Evolutionary conservation across 2,888 invertebrate species (phyloP), one percentile per base, ranked within the genome.

Genomic region (Sphecodes monilicornis): DNA sequence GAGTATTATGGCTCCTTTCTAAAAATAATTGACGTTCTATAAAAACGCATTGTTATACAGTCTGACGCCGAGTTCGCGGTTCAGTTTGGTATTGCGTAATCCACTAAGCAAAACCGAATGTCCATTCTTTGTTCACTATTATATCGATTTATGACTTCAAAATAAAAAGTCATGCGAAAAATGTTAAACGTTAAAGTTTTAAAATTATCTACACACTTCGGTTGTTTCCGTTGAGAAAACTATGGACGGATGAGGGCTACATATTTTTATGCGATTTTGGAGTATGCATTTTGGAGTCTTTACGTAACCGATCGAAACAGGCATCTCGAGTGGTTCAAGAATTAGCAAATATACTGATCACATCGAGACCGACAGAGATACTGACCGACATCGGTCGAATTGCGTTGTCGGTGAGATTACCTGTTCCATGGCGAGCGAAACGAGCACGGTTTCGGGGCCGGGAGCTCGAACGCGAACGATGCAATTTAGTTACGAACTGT

Each of bases 401-500:
- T 71, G 82, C 71, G 66, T 66, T 29, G 66, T 11, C 46, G 54
- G 26, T 5, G 16, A 46, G 71, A 82, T 69, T 68, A 69, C 69
- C 26, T 41, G 57, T 32, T 64, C 8, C 22, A 16, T 13, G 43
- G 39, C 18, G 50, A 70, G 64, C 50, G 50, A 80, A 76, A 60
- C 39, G 60, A 8, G 32, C 36, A 39, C 43, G 78, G 71, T 77
- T 78, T 89, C 78, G 77, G 78, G 69, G 36, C 50, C 66, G 36
- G 29, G 16, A 75, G 54, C 75, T n/a, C 39, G 64, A 74, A 66
- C 43, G 60, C 54, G 32, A 69, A 46, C 74, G 72, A 84, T 71
- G 86, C 75, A 89, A 84, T 89, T 88, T 80, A 85, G 88, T 89
- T 90, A 85, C 83, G 86, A 90, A 86, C 86, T 88, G 85, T 88